A percentile compares a stretch with the other conserved stretches of the same genome.
These are phyloP conservation scores for Dicycla oo DNA, from an alignment of 2,888 invertebrate species.

Conservation along the genomic window DNA sequence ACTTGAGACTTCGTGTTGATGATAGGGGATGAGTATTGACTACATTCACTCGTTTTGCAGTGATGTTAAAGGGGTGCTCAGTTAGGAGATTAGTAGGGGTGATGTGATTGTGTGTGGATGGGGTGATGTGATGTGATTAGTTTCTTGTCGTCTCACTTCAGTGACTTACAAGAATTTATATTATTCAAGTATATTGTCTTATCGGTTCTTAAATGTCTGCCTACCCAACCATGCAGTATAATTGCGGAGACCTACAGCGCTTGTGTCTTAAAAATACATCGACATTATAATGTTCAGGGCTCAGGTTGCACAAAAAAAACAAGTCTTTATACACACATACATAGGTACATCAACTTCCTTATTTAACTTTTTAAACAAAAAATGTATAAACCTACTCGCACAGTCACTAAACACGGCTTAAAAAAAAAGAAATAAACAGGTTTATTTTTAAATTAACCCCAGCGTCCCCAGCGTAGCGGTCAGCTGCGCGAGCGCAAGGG, in stretches of 20 bases:
- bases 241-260: slow-evolving; percentile 29
- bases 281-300: slow-evolving; percentile 17
- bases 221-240: slow-evolving; percentile 33
- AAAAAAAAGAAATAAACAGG: slow-evolving; percentile 50
- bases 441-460: slow-evolving; percentile 70
- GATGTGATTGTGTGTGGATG: too few relatives aligned
- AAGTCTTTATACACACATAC: slow-evolving; percentile 23
- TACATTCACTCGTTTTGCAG: not conserved
- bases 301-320: slow-evolving; percentile 33
- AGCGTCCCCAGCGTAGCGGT: slow-evolving; percentile 62
- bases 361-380: slow-evolving; percentile 35
- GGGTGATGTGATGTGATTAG: too few relatives aligned
- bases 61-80: too few relatives aligned
- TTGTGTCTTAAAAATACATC: slow-evolving; percentile 21
- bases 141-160: slow-evolving; percentile 19
- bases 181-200: not conserved
- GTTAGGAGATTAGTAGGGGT: too few relatives aligned
- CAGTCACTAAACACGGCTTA: slow-evolving; percentile 50
- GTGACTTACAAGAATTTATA: not conserved
- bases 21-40: not conserved
- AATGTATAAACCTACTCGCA: slow-evolving; percentile 46
- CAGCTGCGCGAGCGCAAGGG: slow-evolving; percentile 70
- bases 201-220: slow-evolving; percentile 2
- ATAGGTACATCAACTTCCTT: slow-evolving; percentile 46
- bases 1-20: slow-evolving; percentile 3